Conservation (phyloP, 2,797 vertebrate genomes). For the Microchirus variegatus region DNA sequence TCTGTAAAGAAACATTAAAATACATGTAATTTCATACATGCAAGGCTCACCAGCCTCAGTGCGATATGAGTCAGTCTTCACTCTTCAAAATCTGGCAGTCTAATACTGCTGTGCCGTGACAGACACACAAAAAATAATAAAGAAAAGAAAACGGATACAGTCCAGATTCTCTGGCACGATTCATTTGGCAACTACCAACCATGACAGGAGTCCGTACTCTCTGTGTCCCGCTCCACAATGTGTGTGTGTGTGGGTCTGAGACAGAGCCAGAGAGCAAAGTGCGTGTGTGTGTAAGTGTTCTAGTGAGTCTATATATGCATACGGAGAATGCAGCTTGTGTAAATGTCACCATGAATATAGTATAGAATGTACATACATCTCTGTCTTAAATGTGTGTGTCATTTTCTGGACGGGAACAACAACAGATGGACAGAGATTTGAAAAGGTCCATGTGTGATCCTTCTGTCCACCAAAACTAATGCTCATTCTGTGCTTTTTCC, state of each 20-base stretch:
- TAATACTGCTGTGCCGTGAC: slow-evolving; percentile 45
- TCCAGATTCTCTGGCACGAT: slow-evolving; percentile 65
- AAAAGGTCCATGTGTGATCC: slow-evolving; percentile 74
- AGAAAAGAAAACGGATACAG: slow-evolving; percentile 64
- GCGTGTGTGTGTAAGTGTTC: slow-evolving; percentile 17
- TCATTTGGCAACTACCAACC: slow-evolving; percentile 62
- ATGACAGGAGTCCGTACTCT: slow-evolving; percentile 65
- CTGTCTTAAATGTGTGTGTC: slow-evolving; percentile 2
- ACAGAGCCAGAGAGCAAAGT: neutral
- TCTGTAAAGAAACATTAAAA: neutral
- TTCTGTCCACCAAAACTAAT: slow-evolving; percentile 49
- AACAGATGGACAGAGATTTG: slow-evolving; percentile 74
- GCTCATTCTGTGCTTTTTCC: slow-evolving; percentile 56
- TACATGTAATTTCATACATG: neutral
- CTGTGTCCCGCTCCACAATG: slow-evolving; percentile 70
- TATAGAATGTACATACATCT: neutral
- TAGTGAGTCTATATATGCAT: slow-evolving; percentile 5
- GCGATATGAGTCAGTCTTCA: slow-evolving; percentile 33
- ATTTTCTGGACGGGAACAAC: slow-evolving; percentile 57
- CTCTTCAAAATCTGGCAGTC: slow-evolving; percentile 35
- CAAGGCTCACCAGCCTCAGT: neutral
- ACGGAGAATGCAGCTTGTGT: neutral
- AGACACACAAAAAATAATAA: slow-evolving; percentile 18
- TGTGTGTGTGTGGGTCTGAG: slow-evolving; percentile 24
- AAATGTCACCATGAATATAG: neutral